Percentiles rank a stretch among this genome's conserved stretches.
Evolutionary conservation across 2,797 vertebrate genomes (phyloP).

Genomic region (Cephalopachus bancanus): DNA sequence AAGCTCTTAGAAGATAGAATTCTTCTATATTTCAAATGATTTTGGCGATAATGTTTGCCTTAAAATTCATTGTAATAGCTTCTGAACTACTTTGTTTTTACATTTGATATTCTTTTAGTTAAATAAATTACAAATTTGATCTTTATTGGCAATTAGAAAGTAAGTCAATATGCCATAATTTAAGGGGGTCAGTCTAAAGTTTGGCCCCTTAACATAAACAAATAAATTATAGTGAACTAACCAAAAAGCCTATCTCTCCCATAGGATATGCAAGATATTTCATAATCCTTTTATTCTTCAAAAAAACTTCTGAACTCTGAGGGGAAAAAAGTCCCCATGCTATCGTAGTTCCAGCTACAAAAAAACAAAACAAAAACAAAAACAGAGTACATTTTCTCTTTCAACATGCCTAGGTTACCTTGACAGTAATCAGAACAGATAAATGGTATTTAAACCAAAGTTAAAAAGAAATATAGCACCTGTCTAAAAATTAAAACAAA

Average conservation of each 20-base stretch:
- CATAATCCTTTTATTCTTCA: slow-evolving; percentile 47
- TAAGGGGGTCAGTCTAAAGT: neutral
- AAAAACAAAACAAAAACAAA: slow-evolving; percentile 51
- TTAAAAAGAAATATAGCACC: slow-evolving; percentile 70
- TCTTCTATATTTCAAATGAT: neutral
- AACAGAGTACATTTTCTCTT: slow-evolving; percentile 1
- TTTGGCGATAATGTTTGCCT: neutral
- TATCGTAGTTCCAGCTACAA: neutral
- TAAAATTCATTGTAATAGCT: neutral
- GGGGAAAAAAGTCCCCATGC: neutral
- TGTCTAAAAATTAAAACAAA: slow-evolving; percentile 26
- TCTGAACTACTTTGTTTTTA: slow-evolving; percentile 47
- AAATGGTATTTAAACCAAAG: slow-evolving; percentile 63
- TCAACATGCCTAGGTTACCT: slow-evolving; percentile 8
- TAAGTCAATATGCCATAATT: neutral
- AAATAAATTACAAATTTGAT: slow-evolving; percentile 22
- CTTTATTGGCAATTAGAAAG: neutral
- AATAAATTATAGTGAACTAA: neutral
- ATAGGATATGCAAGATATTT: neutral
- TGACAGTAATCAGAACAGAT: slow-evolving; percentile 51
- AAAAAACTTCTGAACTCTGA: slow-evolving; percentile 52
- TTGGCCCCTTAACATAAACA: neutral
- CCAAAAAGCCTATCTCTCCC: neutral
- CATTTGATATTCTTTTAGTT: slow-evolving; percentile 13
- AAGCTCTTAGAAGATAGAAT: neutral